phyloP scores from a whole-genome alignment of 2,888 invertebrate species.

The Sepioteuthis lessoniana region DNA sequence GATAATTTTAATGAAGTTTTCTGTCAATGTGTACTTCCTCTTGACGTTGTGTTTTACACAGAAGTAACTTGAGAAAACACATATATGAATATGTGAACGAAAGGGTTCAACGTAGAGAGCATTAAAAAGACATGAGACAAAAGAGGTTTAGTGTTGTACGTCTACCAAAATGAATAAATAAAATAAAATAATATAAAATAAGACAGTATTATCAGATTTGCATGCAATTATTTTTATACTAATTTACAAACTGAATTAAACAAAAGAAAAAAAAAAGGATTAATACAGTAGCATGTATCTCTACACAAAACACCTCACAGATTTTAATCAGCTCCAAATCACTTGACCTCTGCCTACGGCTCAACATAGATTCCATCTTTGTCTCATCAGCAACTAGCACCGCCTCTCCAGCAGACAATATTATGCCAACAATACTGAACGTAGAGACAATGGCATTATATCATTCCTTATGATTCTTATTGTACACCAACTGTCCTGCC shows the following conservation, averaged over 20 bases:
- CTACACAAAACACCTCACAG: neutral
- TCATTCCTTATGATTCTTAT: neutral
- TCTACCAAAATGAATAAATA: too few relatives aligned
- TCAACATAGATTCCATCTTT: neutral
- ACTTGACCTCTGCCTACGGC: neutral
- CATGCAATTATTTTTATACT: too few relatives aligned
- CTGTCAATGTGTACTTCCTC: too few relatives aligned
- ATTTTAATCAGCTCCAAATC: neutral
- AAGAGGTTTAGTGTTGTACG: too few relatives aligned
- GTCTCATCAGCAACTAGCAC: neutral
- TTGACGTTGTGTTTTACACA: too few relatives aligned
- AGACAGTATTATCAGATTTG: too few relatives aligned
- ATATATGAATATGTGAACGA: too few relatives aligned
- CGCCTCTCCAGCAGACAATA: neutral
- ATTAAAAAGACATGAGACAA: too few relatives aligned
- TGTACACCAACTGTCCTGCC: neutral
- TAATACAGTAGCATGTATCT: neutral
- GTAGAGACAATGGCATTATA: neutral
- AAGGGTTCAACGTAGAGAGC: too few relatives aligned
- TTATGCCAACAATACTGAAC: neutral
- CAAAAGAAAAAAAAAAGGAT: neutral
- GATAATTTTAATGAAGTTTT: too few relatives aligned
- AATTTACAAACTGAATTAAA: neutral
- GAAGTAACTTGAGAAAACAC: too few relatives aligned
- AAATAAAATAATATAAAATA: too few relatives aligned